These are phyloP conservation scores for Biston betularia DNA, from an alignment of 2,888 invertebrate genomes.

Conservation along the genomic window DNA sequence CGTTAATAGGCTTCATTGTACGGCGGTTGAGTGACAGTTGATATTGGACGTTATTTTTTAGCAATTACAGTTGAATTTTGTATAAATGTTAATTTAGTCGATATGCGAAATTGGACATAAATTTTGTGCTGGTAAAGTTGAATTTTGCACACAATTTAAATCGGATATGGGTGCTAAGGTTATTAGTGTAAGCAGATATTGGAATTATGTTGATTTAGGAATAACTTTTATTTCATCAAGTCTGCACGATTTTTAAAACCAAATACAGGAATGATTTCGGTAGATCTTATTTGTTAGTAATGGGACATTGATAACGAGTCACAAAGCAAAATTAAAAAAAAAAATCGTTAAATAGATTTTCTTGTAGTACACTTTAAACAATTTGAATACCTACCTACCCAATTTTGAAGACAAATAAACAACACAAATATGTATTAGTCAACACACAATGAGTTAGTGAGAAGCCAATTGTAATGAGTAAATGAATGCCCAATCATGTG, in stretches of 20 bases:
- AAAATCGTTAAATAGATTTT: too few relatives aligned
- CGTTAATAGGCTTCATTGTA: conserved; percentile 62
- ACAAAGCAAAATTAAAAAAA: too few relatives aligned
- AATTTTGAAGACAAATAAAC: not conserved
- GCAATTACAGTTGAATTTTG: conserved; percentile 16
- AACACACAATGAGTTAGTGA: conserved; percentile 26
- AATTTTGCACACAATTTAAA: not conserved
- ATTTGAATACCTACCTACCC: not conserved
- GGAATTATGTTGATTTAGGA: too few relatives aligned
- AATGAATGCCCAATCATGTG: conserved; percentile 38
- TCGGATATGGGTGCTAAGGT: too few relatives aligned
- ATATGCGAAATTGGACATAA: too few relatives aligned
- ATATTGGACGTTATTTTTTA: conserved; percentile 5
- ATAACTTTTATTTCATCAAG: too few relatives aligned
- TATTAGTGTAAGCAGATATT: too few relatives aligned
- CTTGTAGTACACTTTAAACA: not conserved
- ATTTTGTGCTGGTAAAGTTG: not conserved
- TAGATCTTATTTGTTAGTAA: too few relatives aligned
- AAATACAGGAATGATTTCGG: too few relatives aligned
- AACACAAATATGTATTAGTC: conserved; percentile 20
- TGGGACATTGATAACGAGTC: not conserved
- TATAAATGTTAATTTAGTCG: not conserved
- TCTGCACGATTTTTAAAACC: too few relatives aligned
- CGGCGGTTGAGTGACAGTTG: conserved; percentile 67
- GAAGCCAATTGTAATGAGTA: conserved; percentile 18